phyloP scores from a whole-genome alignment of 1,140 invertebrate genomes.

The Plutomurus gul region DNA sequence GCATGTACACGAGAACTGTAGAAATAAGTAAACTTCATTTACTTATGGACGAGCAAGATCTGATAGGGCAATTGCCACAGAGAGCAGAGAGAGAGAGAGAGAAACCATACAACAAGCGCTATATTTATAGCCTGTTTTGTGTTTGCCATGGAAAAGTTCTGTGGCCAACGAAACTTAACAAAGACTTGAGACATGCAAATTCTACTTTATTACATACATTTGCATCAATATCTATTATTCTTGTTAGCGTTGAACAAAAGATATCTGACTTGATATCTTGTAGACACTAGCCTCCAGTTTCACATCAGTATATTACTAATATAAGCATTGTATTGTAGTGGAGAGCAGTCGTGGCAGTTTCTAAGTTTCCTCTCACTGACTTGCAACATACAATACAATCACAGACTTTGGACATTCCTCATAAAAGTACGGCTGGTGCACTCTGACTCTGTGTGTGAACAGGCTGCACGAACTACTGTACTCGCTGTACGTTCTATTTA shows the following conservation, averaged over 20 bases:
- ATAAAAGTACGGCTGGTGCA: neutral
- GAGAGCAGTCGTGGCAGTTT: too few species aligned
- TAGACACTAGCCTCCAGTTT: neutral
- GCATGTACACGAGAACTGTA: neutral
- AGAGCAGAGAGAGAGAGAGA: neutral
- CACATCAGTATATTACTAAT: too few species aligned
- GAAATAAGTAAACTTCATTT: slow-evolving; percentile 12
- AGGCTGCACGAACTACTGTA: neutral
- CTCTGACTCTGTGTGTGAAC: neutral
- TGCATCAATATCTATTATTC: slow-evolving; percentile 41
- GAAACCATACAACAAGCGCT: neutral
- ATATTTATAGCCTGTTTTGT: slow-evolving; percentile 7
- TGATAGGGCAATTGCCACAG: neutral
- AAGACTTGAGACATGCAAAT: slow-evolving; percentile 36
- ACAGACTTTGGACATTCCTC: neutral
- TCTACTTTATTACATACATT: slow-evolving; percentile 39
- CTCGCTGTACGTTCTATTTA: neutral
- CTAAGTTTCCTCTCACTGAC: too few species aligned
- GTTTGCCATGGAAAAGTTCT: slow-evolving; percentile 12
- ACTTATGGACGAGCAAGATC: neutral
- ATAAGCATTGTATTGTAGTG: too few species aligned
- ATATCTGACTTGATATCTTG: neutral
- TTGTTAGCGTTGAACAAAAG: neutral
- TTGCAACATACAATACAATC: neutral
- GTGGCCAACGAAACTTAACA: neutral